Evolutionary conservation across 2,113 vertebrate species (phyloP).

Genomic region (Onychorhynchus coronatus): DNA sequence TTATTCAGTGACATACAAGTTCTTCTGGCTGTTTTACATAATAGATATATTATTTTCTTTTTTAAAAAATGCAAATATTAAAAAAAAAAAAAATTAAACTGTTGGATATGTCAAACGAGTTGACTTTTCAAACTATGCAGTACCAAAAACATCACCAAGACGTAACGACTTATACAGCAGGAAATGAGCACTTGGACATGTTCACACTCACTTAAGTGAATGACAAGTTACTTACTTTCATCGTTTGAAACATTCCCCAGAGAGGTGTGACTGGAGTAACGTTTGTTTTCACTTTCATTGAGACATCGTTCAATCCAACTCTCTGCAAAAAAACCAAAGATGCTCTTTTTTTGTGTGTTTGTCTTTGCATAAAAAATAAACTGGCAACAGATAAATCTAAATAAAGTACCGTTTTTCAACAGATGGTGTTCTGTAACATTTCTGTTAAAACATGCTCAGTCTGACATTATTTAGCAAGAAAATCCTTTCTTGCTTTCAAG

Average conservation of each 20-base stretch:
- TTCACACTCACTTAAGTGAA: background rate
- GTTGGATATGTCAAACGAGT: background rate
- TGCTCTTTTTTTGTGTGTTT: background rate
- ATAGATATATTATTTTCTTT: background rate
- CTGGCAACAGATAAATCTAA: background rate
- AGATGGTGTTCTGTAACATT: background rate
- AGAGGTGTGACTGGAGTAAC: slow-evolving; percentile 94
- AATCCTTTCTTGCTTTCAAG: background rate
- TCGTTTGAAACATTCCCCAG: slow-evolving; percentile 97
- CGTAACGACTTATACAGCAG: background rate
- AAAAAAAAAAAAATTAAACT: background rate
- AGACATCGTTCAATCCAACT: slow-evolving; percentile 99
- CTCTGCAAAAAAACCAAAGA: slow-evolving; percentile 79
- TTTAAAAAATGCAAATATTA: background rate
- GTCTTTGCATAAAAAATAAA: background rate
- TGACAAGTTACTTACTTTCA: slow-evolving; percentile 88
- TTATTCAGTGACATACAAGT: background rate
- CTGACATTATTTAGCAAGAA: background rate
- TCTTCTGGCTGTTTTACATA: background rate
- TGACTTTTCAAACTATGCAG: background rate
- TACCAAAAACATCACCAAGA: background rate
- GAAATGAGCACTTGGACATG: background rate
- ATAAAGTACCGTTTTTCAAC: background rate
- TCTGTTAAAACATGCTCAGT: background rate
- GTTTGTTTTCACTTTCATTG: slow-evolving; percentile 96